Conservation (phyloP, 2,113 vertebrate genomes). For the Gallinago jamesoni region DNA sequence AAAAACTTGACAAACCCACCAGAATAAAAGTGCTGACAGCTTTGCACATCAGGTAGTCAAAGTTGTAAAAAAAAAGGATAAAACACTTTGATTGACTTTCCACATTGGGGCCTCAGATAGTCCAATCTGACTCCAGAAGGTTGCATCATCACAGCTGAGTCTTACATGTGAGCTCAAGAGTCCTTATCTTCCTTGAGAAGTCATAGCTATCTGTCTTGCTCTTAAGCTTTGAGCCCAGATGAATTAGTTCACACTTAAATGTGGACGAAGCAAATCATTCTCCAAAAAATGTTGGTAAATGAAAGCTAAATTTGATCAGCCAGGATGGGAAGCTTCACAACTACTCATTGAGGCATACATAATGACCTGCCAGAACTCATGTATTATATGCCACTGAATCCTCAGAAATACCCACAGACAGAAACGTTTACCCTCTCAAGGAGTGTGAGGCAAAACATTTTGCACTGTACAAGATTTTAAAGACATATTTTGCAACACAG, state of each 20-base stretch:
- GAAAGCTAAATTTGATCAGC: not conserved
- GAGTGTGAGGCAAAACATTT: not conserved
- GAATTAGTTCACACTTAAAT: not conserved
- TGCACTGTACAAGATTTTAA: not conserved
- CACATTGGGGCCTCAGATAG: not conserved
- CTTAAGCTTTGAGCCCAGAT: not conserved
- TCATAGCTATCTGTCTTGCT: not conserved
- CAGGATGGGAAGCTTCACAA: not conserved
- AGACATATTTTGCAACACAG: not conserved
- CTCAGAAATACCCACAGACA: not conserved
- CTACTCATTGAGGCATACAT: not conserved
- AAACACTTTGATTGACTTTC: not conserved
- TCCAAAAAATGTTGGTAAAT: not conserved
- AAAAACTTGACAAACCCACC: not conserved
- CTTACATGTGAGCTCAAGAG: not conserved
- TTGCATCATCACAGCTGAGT: not conserved
- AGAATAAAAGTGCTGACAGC: not conserved
- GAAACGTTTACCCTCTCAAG: not conserved
- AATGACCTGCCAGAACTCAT: not conserved
- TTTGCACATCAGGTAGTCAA: not conserved
- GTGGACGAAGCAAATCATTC: not conserved
- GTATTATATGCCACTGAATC: not conserved
- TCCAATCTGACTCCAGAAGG: not conserved
- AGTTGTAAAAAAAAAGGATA: not conserved
- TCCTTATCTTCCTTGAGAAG: not conserved